Conservation (phyloP, 2,113 vertebrate species). For the Columba janthina region DNA sequence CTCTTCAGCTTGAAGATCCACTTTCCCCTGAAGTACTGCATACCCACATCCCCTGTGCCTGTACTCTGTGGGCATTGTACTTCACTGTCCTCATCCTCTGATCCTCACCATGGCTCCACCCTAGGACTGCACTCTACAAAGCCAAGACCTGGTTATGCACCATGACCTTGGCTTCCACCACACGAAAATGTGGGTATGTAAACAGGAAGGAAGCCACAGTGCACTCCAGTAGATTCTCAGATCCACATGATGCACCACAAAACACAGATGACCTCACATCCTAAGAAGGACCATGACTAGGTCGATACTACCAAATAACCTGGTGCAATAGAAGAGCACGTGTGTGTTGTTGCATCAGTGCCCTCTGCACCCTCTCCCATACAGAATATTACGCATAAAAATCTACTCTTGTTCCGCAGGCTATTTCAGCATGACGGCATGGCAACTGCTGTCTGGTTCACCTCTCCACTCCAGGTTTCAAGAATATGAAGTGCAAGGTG, state of each 20-base stretch:
- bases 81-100: background rate
- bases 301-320: background rate
- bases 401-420: background rate
- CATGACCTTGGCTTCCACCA: background rate
- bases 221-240: background rate
- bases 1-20: background rate
- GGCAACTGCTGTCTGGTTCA: background rate
- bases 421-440: background rate
- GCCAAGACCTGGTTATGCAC: background rate
- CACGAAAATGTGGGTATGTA: rapidly evolving
- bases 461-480: background rate
- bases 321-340: background rate
- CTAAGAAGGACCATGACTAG: background rate
- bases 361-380: background rate
- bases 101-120: background rate
- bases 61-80: background rate
- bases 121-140: background rate
- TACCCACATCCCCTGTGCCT: background rate
- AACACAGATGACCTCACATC: background rate
- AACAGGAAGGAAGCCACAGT: background rate
- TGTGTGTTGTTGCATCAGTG: too few relatives aligned
- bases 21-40: background rate
- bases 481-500: background rate
- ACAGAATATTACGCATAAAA: background rate
- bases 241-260: background rate